Base-by-base conservation (phyloP, 2,113 vertebrate genomes). In the Circaetus gallicus region DNA sequence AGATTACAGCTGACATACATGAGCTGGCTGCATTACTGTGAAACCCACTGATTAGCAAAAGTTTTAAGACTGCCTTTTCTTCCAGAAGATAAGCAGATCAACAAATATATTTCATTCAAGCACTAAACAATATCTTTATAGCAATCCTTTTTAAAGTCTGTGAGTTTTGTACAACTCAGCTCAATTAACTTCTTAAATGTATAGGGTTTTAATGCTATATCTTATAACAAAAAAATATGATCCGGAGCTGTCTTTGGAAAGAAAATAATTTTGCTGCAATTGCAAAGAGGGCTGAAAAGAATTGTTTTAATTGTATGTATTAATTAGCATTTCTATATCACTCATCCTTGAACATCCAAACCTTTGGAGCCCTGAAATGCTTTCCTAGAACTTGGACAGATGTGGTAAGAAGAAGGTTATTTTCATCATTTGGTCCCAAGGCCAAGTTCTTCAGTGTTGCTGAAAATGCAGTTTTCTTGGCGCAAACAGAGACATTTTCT, bases 381-480 rank as follows among this genome's bases (percentile, higher is more conserved):
- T 90, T 94, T 90, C 42, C 47, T 77, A 74, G 50, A 93, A 66
- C 38, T 83, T 83, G 45, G 40, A 63, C 26, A 92, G 63, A 55
- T 81, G 29, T 71, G n/a, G 14, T 38, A 82, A 84, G 36, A 70
- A 78, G 15, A 82, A 73, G 26, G 52, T 50, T 93, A 52, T 93
- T 93, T 81, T 82, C 85, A 86, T 81, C 32, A 71, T 78, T 58
- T 83, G 38, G 16, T 96, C 49, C 42, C 45, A 74, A 77, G 55
- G 72, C 50, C 91, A 94, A 90, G 8, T 78, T 86, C 32, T 89
- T 73, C 55, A 89, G 43, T 52, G 59, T 16, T 93, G 76, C 55
- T 82, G 73, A 66, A 95, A 96, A 94, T 40, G 72, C 65, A 67
- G 13, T 52, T 86, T 92, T 92, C 72, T 92, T 90, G 88, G 90